phyloP scores from a whole-genome alignment of 1,140 invertebrate genomes.

The Pseudomyrmex dendroicus region DNA sequence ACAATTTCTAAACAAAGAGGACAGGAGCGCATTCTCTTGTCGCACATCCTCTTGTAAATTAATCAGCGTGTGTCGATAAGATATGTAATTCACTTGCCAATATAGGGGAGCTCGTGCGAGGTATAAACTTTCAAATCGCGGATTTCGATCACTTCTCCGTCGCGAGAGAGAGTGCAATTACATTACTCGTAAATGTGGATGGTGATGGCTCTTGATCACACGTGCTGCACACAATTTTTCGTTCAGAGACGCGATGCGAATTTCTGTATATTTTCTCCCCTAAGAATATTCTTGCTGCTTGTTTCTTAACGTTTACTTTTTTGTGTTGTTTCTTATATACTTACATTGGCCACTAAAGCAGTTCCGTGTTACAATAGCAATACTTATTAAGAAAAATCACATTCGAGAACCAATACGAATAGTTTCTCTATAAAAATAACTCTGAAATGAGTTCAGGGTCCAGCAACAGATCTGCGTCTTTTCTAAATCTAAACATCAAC shows the following conservation, averaged over 20 bases:
- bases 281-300: not conserved
- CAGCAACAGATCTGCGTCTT: slow-evolving; percentile 75
- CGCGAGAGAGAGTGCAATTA: not conserved
- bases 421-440: slow-evolving; percentile 79
- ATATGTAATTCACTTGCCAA: slow-evolving; percentile 61
- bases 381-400: slow-evolving; percentile 61
- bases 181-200: slow-evolving; percentile 22
- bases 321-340: slow-evolving; percentile 57
- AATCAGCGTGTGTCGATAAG: not conserved
- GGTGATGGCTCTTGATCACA: slow-evolving; percentile 41
- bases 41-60: slow-evolving; percentile 19
- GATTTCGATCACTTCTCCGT: slow-evolving; percentile 18
- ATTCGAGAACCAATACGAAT: slow-evolving; percentile 66
- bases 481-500: slow-evolving; percentile 72
- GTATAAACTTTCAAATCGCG: slow-evolving; percentile 23
- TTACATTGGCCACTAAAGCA: slow-evolving; percentile 64
- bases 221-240: slow-evolving; percentile 45
- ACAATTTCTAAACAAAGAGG: not conserved
- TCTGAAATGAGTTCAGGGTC: slow-evolving; percentile 71
- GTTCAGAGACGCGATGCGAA: not conserved
- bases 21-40: not conserved
- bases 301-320: slow-evolving; percentile 34
- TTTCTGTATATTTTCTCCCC: not conserved
- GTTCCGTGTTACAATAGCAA: slow-evolving; percentile 47
- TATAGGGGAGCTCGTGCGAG: slow-evolving; percentile 30